These are phyloP conservation scores for Numida meleagris DNA, from an alignment of 2,113 vertebrate species.

Conservation along the genomic window DNA sequence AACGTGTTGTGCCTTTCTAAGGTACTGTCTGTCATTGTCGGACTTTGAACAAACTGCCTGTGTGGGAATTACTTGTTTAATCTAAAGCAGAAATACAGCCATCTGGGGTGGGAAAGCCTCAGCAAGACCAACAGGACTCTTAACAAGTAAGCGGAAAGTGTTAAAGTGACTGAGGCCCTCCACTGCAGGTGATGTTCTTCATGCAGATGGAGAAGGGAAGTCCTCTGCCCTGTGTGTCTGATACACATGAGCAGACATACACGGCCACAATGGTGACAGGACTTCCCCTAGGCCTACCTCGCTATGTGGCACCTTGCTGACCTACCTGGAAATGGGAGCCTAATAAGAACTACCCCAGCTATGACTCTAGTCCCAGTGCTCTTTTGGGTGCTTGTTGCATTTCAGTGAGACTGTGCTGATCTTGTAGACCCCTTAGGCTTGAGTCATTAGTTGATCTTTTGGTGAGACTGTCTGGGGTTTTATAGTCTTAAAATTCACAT, in stretches of 20 bases:
- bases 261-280: background rate
- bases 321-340: background rate
- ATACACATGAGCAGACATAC: background rate
- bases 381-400: background rate
- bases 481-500: background rate
- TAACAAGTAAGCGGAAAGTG: background rate
- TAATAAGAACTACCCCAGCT: background rate
- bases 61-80: slow-evolving; percentile 36
- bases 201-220: background rate
- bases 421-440: background rate
- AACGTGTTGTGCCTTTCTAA: background rate
- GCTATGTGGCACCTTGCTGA: background rate
- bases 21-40: slow-evolving; percentile 14
- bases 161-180: background rate
- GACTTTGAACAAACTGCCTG: slow-evolving; percentile 18
- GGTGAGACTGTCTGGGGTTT: background rate
- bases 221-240: background rate
- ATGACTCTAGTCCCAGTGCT: background rate
- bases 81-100: slow-evolving; percentile 37
- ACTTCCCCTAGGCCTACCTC: background rate
- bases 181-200: background rate
- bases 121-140: background rate
- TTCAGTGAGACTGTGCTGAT: background rate
- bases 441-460: background rate
- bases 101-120: background rate